Evolutionary conservation across 2,113 vertebrate species (phyloP).

Genomic region (Pluvianellus socialis): DNA sequence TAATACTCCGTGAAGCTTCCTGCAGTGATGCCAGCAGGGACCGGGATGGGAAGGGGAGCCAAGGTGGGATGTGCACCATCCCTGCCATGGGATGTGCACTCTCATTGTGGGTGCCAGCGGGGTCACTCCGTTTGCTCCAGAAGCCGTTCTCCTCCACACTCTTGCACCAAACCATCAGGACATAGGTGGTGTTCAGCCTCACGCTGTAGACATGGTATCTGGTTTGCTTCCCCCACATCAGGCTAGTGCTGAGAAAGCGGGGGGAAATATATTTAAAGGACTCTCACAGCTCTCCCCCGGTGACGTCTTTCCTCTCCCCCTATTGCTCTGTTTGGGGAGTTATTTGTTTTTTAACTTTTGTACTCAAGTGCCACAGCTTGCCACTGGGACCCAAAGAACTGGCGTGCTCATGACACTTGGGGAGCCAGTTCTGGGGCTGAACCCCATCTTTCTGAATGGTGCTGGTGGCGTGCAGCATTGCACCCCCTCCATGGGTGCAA

Average conservation of each 20-base stretch:
- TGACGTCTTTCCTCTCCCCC: not conserved
- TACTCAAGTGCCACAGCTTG: not conserved
- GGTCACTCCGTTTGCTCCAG: not conserved
- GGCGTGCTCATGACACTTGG: not conserved
- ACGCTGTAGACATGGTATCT: fast-evolving
- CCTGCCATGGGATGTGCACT: fast-evolving
- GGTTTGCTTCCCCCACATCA: not conserved
- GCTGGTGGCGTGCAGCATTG: not conserved
- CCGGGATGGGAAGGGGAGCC: not conserved
- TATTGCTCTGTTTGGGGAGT: not conserved
- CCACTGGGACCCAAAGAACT: not conserved
- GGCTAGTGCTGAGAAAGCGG: not conserved
- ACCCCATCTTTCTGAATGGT: not conserved
- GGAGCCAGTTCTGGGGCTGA: not conserved
- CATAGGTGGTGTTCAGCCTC: not conserved
- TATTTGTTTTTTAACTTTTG: not conserved
- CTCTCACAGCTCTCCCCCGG: not conserved
- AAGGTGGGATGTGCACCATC: no score
- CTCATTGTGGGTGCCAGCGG: fast-evolving
- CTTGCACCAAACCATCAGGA: not conserved
- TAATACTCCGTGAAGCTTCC: not conserved
- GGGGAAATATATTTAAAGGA: not conserved
- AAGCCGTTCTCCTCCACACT: not conserved
- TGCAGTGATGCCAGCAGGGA: fast-evolving
- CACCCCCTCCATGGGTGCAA: not conserved